Conservation (phyloP, 2,113 vertebrate genomes). For the Pituophis catenifer region DNA sequence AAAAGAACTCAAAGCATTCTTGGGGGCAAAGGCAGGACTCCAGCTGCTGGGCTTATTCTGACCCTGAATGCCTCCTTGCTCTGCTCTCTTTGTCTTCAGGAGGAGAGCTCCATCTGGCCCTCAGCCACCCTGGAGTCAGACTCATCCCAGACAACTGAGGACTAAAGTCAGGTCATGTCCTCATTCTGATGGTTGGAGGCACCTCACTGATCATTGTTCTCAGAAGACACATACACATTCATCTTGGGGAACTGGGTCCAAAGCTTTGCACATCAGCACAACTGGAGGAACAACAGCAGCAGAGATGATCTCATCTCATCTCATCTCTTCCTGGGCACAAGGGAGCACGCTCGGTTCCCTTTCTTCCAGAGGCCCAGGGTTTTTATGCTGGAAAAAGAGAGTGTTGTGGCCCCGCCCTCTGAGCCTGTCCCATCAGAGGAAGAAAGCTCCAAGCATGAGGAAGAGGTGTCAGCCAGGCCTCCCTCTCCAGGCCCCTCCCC, state of each 20-base stretch:
- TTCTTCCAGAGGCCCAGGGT: not conserved
- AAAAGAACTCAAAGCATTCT: not conserved
- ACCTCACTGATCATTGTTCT: not conserved
- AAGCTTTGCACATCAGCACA: not conserved
- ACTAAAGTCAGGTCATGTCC: not conserved
- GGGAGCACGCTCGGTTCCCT: not conserved
- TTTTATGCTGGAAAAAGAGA: not conserved
- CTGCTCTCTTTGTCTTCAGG: not conserved
- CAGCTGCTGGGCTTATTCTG: not conserved
- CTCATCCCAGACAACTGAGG: not conserved
- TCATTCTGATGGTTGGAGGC: not conserved
- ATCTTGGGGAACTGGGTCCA: not conserved
- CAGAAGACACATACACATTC: not conserved
- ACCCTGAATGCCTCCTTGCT: not conserved
- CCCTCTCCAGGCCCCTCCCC: too few relatives aligned
- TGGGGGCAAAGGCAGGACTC: not conserved
- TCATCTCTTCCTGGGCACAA: too few relatives aligned
- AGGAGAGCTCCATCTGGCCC: not conserved
- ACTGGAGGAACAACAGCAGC: not conserved
- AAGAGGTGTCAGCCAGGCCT: too few relatives aligned
- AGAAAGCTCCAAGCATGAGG: too few relatives aligned
- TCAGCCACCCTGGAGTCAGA: not conserved
- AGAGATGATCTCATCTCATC: not conserved
- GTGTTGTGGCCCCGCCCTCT: too few relatives aligned
- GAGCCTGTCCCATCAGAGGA: too few relatives aligned